Conservation (phyloP, 2,888 invertebrate genomes). For the Hirtodrosophila duncani region DNA sequence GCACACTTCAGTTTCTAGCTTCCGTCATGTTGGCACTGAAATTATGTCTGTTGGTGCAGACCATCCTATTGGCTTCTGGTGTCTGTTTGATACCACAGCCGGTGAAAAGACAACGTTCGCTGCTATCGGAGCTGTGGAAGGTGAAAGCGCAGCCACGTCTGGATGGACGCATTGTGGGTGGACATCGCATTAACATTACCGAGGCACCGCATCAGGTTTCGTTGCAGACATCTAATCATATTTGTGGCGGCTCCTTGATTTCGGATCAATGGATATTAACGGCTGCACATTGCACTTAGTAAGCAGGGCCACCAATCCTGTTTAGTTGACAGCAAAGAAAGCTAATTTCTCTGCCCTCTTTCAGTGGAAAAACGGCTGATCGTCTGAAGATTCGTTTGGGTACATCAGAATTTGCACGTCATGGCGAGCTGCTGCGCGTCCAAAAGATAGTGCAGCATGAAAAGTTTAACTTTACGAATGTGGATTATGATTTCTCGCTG, state of each 20-base stretch:
- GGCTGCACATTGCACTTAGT: constrained; percentile 78
- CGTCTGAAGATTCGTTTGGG: constrained; percentile 79
- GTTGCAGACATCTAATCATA: constrained; percentile 72
- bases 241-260: constrained; percentile 77
- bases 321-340: background rate
- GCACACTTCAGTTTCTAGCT: background rate
- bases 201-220: constrained; percentile 78
- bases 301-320: constrained; percentile 25
- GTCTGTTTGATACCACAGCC: constrained; percentile 67
- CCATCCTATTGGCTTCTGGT: constrained; percentile 29
- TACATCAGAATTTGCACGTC: constrained; percentile 78
- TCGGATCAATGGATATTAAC: constrained; percentile 76
- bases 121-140: constrained; percentile 16
- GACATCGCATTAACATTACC: constrained; percentile 75
- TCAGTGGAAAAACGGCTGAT: constrained; percentile 64
- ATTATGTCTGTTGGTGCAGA: constrained; percentile 37
- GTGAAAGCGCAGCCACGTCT: constrained; percentile 62
- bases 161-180: constrained; percentile 78
- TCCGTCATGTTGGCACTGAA: constrained; percentile 33
- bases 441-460: constrained; percentile 80
- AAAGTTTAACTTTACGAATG: constrained; percentile 80
- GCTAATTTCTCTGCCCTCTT: background rate
- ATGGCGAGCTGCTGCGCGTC: constrained; percentile 80
- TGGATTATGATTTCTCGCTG: constrained; percentile 82
- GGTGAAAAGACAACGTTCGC: constrained; percentile 38